Percentiles rank a stretch among this genome's conserved stretches.
Conservation (phyloP, 2,888 invertebrate species). For the Platycnemis pennipes region DNA sequence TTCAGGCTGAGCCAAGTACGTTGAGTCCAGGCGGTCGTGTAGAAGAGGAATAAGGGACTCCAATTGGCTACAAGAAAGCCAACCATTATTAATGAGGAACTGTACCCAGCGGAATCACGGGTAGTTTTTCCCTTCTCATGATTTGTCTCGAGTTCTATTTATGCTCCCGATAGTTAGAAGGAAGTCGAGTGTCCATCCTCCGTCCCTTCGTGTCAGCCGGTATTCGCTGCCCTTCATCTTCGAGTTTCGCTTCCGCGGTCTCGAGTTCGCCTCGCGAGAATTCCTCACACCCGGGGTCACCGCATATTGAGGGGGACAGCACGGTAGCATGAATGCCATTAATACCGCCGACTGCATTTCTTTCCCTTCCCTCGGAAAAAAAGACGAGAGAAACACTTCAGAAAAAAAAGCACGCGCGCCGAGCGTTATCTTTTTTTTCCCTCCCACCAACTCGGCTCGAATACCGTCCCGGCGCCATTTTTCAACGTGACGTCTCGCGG, state of each 20-base stretch:
- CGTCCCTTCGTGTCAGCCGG: background rate
- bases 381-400: background rate
- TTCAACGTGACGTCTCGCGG: background rate
- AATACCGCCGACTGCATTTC: background rate
- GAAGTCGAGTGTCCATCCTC: background rate
- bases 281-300: background rate
- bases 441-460: background rate
- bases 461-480: background rate
- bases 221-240: background rate
- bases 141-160: background rate
- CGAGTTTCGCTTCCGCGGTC: background rate
- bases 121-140: background rate
- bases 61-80: too few species aligned
- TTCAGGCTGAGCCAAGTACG: too few species aligned
- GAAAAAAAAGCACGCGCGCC: background rate
- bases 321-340: conserved; percentile 31
- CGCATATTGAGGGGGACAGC: background rate
- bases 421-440: background rate
- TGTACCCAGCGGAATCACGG: background rate
- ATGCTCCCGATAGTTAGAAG: background rate
- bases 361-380: background rate
- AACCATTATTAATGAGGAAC: background rate
- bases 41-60: too few species aligned
- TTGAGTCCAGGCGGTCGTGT: too few species aligned
- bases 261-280: background rate